These are phyloP conservation scores for Sarcoramphus papa DNA, from an alignment of 2,797 vertebrate species.

Conservation along the genomic window DNA sequence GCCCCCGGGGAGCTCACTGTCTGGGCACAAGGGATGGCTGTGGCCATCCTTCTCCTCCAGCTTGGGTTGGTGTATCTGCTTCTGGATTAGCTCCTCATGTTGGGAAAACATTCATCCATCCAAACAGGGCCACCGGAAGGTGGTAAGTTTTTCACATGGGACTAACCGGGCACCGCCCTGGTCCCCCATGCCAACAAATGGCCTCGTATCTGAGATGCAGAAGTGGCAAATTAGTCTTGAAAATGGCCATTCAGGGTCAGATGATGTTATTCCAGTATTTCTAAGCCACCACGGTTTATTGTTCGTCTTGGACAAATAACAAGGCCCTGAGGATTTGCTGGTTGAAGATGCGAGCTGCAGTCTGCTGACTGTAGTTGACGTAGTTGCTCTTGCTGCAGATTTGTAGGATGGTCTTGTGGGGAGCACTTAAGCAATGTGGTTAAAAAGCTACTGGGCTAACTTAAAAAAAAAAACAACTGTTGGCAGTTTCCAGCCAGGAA, in stretches of 20 bases:
- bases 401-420: background rate
- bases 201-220: background rate
- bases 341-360: background rate
- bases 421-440: background rate
- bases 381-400: background rate
- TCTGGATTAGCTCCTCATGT: background rate
- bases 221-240: background rate
- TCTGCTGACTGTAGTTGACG: background rate
- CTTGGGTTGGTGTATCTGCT: background rate
- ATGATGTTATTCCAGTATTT: background rate
- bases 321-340: background rate
- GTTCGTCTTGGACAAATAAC: background rate
- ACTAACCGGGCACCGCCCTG: rapidly evolving
- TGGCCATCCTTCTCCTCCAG: background rate
- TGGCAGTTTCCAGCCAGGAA: background rate
- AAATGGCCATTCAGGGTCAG: background rate
- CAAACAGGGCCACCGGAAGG: background rate
- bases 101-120: background rate
- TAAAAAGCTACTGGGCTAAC: background rate
- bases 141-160: rapidly evolving
- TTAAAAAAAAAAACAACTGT: background rate
- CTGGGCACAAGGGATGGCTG: background rate
- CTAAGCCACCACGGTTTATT: background rate
- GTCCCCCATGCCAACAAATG: background rate
- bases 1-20: background rate